Evolutionary conservation across 2,888 invertebrate genomes (phyloP).

Genomic region (Pyrrhosoma nymphula): DNA sequence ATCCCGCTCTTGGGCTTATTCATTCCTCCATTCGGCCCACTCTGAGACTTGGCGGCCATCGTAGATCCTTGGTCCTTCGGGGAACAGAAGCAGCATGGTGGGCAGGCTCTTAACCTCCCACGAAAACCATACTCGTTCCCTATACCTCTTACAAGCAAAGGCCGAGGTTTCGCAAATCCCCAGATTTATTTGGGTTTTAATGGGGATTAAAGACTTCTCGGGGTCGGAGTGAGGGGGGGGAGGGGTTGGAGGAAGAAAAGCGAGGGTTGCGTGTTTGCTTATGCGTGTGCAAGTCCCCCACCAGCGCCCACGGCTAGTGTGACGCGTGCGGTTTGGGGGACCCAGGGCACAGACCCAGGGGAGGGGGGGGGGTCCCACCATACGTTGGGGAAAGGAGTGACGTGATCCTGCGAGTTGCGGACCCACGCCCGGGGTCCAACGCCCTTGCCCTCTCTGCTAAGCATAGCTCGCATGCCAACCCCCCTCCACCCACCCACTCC

Average conservation of each 20-base stretch:
- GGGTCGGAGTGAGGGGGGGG: background rate
- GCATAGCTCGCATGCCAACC: background rate
- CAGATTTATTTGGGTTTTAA: constrained; percentile 11
- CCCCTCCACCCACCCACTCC: background rate
- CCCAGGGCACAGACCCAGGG: background rate
- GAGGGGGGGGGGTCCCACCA: background rate
- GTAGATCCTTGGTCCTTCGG: background rate
- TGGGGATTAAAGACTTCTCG: background rate
- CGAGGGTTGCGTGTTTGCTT: background rate
- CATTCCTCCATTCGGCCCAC: background rate
- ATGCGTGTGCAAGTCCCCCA: background rate
- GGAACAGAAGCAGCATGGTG: background rate
- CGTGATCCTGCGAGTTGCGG: background rate
- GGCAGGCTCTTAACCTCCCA: background rate
- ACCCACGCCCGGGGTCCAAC: too few relatives aligned
- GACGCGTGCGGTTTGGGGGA: background rate
- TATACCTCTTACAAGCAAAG: background rate
- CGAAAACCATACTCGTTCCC: background rate
- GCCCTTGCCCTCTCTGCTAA: background rate
- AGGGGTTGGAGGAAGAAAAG: background rate
- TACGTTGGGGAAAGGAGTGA: background rate
- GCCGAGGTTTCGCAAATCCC: background rate
- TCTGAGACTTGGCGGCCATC: too few relatives aligned
- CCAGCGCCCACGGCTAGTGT: background rate
- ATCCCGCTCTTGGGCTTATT: too few relatives aligned